Evolutionary conservation across 2,797 vertebrate species (phyloP).

Genomic region (Phataginus tetradactyla): DNA sequence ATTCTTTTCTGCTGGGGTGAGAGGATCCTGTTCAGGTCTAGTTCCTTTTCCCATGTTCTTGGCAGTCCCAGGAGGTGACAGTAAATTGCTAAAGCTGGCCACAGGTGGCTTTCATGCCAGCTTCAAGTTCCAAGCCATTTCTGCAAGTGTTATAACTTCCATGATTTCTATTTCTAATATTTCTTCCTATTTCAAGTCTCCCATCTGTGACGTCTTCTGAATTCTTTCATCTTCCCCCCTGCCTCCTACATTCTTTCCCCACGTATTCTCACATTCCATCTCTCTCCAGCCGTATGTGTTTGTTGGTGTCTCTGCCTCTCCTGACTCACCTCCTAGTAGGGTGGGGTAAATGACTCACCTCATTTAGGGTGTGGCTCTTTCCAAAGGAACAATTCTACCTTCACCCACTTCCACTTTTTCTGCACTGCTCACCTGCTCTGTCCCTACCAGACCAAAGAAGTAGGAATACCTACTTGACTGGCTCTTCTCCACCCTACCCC

Average conservation of each 20-base stretch:
- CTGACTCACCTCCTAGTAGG: conserved; percentile 58
- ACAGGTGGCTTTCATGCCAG: background rate
- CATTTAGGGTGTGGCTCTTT: conserved; percentile 6
- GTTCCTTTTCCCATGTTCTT: background rate
- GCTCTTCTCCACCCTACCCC: background rate
- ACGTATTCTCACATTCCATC: background rate
- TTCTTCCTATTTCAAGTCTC: background rate
- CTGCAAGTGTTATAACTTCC: background rate
- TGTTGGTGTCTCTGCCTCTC: background rate
- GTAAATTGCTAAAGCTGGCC: background rate
- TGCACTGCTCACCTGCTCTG: background rate
- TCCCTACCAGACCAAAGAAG: background rate
- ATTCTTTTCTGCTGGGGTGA: background rate
- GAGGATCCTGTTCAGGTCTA: background rate
- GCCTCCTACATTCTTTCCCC: background rate
- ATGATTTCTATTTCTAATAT: background rate
- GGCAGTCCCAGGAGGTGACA: background rate
- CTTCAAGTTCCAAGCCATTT: background rate
- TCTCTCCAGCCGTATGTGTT: background rate
- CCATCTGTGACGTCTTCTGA: background rate
- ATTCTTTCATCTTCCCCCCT: background rate
- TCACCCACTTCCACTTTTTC: background rate
- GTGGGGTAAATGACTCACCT: background rate
- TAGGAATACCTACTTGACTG: background rate
- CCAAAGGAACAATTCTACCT: conserved; percentile 28